Evolutionary conservation across 1,140 invertebrate genomes (phyloP), one percentile per base, ranked within the genome.

Genomic region (Copidosoma floridanum): DNA sequence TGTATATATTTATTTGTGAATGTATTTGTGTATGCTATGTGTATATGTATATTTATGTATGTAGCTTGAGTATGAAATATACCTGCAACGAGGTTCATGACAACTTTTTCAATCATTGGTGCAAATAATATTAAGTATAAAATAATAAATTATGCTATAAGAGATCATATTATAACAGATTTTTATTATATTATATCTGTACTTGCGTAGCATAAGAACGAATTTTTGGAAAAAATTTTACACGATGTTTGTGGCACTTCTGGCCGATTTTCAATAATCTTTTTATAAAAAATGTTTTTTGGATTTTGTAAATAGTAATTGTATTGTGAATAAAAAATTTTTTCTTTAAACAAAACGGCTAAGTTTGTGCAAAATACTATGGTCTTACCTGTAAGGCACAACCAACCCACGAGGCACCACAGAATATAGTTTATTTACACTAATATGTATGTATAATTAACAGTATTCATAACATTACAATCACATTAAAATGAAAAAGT

Each of bases 291-390:
- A 55, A 26, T 29, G 16, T 60, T 50, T 55, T 47, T 55, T 61
- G 43, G 50, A 61, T 48, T 54, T 55, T 61, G 58, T 61, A 61
- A 55, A 61, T 61, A 61, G 52, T 61, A 61, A 51, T 61, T 61
- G 52, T 54, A 54, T 14, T 46, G 40, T 53, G 48, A 60, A 60
- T 54, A 54, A 60, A 18, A 60, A 53, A 32, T 60, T 60, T 47
- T 48, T 41, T n/a, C n/a, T n/a, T 53, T 54, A 46, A 50, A 40
- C 52, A 53, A 54, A 40, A 32, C 27, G 20, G 8, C 14, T 2
- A 16, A 48, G n/a, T n/a, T n/a, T n/a, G n/a, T n/a, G n/a, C n/a
- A n/a, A n/a, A n/a, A n/a, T n/a, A n/a, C n/a, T n/a, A n/a, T n/a
- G n/a, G n/a, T n/a, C n/a, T n/a, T n/a, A n/a, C n/a, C n/a, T n/a